Conservation (phyloP, 2,113 vertebrate genomes). For the Microtus richardsoni region DNA sequence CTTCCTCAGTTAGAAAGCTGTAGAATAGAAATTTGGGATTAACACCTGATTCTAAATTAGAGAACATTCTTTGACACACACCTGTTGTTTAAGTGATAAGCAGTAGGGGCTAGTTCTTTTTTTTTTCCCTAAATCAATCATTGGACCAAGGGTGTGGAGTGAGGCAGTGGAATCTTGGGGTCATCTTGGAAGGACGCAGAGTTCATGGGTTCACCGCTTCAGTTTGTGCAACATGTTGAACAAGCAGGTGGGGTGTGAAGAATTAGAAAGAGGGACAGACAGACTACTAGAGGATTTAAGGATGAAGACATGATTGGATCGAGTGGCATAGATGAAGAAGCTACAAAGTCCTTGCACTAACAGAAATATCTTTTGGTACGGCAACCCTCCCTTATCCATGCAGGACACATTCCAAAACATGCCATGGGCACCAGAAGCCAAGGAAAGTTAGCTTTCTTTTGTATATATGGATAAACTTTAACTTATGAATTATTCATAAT, state of each 20-base stretch:
- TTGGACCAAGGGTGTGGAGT: background rate
- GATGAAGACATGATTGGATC: background rate
- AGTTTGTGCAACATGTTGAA: background rate
- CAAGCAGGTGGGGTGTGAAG: background rate
- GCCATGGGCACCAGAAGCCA: background rate
- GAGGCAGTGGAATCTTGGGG: background rate
- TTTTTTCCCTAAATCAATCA: background rate
- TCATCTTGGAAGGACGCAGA: background rate
- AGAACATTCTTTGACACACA: background rate
- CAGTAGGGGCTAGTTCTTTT: background rate
- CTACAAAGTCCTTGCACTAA: background rate
- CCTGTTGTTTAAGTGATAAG: background rate
- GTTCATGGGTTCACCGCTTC: background rate
- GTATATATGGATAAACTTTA: background rate
- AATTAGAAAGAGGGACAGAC: background rate
- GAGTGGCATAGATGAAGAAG: background rate
- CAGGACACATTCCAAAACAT: background rate
- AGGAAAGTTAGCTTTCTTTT: background rate
- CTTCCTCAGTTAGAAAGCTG: background rate
- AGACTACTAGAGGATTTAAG: background rate
- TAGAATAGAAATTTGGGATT: background rate
- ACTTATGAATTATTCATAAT: background rate
- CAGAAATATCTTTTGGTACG: background rate
- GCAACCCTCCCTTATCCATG: background rate
- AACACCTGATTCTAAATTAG: background rate